Conservation (phyloP, 35 echinoderm and acorn worm species). For the Amphiura filiformis region DNA sequence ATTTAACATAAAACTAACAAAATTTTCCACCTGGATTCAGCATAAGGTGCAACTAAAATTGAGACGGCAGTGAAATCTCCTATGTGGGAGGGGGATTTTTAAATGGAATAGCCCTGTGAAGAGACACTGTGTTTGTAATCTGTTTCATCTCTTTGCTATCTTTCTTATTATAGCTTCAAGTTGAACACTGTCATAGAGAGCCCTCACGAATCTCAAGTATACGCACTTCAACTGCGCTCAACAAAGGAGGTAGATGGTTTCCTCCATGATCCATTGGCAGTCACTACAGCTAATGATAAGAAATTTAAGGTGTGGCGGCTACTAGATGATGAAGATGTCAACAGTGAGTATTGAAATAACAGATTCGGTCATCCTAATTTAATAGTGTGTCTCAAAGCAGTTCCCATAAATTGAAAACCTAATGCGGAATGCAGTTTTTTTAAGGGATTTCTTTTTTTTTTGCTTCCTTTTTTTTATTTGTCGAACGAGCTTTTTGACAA, state of each 20-base stretch:
- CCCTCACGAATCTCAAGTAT: slow-evolving; percentile 54
- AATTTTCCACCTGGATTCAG: no score
- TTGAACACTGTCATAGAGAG: slow-evolving; percentile 75
- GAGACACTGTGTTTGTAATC: not conserved
- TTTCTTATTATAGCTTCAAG: slow-evolving; percentile 60
- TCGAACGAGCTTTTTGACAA: no score
- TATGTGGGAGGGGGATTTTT: no score
- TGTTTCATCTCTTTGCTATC: not conserved
- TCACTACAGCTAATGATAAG: slow-evolving; percentile 65
- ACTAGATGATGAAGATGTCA: slow-evolving; percentile 59
- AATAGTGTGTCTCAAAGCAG: not conserved
- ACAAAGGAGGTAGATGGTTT: slow-evolving; percentile 1
- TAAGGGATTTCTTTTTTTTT: not conserved
- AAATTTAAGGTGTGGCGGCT: slow-evolving; percentile 82
- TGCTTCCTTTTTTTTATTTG: not conserved
- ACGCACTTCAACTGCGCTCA: slow-evolving; percentile 48
- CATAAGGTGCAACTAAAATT: no score
- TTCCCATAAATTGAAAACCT: not conserved
- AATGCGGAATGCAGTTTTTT: no score
- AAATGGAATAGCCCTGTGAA: no score
- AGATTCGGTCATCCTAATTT: no score
- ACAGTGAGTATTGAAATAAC: no score
- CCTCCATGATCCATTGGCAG: slow-evolving; percentile 31
- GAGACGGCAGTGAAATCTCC: no score
- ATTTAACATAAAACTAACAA: no score